phyloP scores from a whole-genome alignment of 1,140 invertebrate species.

The fruit fly (Drosophila melanogaster) region DNA sequence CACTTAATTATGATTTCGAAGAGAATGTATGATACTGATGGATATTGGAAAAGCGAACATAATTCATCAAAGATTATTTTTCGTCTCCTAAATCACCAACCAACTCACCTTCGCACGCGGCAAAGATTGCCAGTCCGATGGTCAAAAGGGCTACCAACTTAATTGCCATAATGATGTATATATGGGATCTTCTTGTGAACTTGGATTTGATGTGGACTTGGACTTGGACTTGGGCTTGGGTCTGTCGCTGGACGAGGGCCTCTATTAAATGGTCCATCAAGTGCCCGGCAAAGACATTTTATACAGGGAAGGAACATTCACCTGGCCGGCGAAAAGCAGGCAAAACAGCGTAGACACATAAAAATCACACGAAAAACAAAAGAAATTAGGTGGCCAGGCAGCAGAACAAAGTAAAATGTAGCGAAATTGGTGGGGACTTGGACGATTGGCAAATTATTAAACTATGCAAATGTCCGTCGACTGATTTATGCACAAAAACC shows the following conservation, averaged over 20 bases:
- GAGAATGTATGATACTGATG: background rate
- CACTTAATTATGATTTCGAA: background rate
- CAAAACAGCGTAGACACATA: conserved; percentile 38
- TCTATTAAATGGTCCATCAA: conserved; percentile 71
- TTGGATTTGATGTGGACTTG: background rate
- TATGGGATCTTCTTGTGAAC: background rate
- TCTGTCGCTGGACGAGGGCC: conserved; percentile 65
- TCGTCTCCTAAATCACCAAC: background rate
- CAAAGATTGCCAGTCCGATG: conserved; percentile 56
- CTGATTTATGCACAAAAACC: conserved; percentile 56
- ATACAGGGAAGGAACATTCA: conserved; percentile 55
- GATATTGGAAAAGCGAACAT: background rate
- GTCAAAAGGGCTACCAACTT: conserved; percentile 65
- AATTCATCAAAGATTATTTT: background rate
- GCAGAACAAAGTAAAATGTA: conserved; percentile 42
- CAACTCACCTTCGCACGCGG: conserved; percentile 62
- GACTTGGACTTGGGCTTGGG: conserved; percentile 9
- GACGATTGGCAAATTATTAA: conserved; percentile 67
- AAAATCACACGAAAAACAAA: conserved; percentile 59
- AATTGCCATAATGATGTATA: conserved; percentile 57
- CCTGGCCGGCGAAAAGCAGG: conserved; percentile 13
- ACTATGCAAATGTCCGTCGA: conserved; percentile 69
- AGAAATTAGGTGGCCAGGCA: conserved; percentile 39
- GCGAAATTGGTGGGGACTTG: conserved; percentile 5
- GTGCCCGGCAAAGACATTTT: conserved; percentile 75